Base-by-base conservation (phyloP, 2,797 vertebrate species). In the Vultur gryphus region DNA sequence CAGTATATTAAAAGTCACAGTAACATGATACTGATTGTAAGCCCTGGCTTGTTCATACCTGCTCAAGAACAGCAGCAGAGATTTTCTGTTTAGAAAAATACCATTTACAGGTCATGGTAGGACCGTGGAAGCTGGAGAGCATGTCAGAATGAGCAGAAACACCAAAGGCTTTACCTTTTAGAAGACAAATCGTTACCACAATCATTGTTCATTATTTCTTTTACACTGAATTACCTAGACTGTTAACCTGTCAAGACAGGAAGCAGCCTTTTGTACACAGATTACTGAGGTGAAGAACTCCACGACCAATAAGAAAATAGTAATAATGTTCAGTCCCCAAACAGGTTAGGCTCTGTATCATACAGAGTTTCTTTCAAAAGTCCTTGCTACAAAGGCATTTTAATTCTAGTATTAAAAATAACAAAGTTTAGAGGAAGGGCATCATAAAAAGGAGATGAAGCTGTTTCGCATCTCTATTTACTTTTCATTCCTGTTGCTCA, bases 201-300 rank as follows among this genome's bases (percentile, higher is more conserved):
- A 3, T 71, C 11, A 0, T 41, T 88, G 16, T 44, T 78, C 21
- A 18, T 61, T 57, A 64, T 77, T 88, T 54, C 7, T 89, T 80
- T 78, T 62, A n/a, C 7, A 31, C 10, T 25, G 8, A 73, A 75
- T 87, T 91, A 33, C 49, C 12, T 80, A 64, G 20, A 25, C 10
- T 57, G 14, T 75, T 91, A 95, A 91, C 37, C n/a, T 89, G 83
- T 90, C 33, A 77, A 84, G 90, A 64, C n/a, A 89, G 57, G 71
- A 80, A 87, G 41, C 31, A 71, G 48, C 44, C 26, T 83, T 95
- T 89, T 90, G 24, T 52, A 52, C 4, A 9, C 37, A 35, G 25
- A 29, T 80, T 49, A 69, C 21, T 59, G 51, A 46, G 17, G 7
- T 54, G 18, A 15, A 91, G 55, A 72, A 66, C 33, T 71, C 35